Base-by-base conservation (phyloP, 2,888 invertebrate genomes). In the Yponomeuta evonymella region DNA sequence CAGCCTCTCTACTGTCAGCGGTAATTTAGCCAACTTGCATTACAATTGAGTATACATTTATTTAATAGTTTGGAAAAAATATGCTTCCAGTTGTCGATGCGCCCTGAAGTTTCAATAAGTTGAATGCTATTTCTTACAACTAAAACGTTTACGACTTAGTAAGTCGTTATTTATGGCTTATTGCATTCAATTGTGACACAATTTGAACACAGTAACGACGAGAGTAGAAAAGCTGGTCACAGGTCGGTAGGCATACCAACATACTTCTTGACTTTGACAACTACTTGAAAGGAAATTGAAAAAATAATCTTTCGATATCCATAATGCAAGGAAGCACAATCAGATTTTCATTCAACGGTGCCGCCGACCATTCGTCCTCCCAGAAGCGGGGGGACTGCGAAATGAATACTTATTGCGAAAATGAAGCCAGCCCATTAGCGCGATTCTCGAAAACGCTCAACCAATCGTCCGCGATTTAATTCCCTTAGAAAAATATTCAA, bases 331-430 rank as follows among this genome's bases (percentile, higher is more conserved):
- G 85, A 86, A 88, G 84, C 87, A 85, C 87, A 89, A 89, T 89
- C 89, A 86, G 88, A 89, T 89, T 89, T 88, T 88, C 87, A 89
- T 87, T 86, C 87, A 79, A 82, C 79, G 80, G 80, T 79, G 78
- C 72, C 74, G 70, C 71, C 74, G 48, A 51, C 63, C 29, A 9
- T 71, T 75, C 72, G 72, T 72, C 72, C 67, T 71, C 71, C 73
- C 66, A 72, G 73, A 71, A 72, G 51, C 64, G 73, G 73, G 77
- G 75, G 78, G 76, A 77, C 77, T 81, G 79, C 80, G 88, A 85
- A 88, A 89, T 88, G 89, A 90, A 90, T 89, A 89, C 90, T 90
- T 90, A 90, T 90, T 90, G 88, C 88, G 86, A 87, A 88, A 88
- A 89, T 88, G 89, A 89, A 87, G 84, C 85, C 64, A 82, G 75